Conservation (phyloP, 2,113 vertebrate species). For the Lepus timidus region DNA sequence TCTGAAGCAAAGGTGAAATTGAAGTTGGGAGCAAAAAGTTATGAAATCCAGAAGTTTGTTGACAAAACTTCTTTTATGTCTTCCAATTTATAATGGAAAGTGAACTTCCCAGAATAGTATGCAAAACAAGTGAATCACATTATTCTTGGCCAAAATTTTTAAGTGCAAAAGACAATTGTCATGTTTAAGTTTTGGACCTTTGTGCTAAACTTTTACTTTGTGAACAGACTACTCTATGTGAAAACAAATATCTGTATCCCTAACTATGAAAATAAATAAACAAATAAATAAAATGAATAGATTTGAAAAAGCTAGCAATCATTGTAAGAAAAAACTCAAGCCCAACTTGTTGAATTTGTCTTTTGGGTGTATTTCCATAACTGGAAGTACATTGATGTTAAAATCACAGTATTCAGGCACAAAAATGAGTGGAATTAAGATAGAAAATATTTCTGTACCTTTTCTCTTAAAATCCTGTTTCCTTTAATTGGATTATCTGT, state of each 20-base stretch:
- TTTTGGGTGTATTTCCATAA: neutral
- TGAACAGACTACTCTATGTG: neutral
- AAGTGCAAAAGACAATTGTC: constrained; percentile 61
- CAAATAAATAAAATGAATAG: neutral
- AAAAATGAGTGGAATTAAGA: constrained; percentile 8
- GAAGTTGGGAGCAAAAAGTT: neutral
- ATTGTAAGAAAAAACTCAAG: neutral
- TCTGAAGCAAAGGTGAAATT: constrained; percentile 68
- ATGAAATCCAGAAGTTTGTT: constrained; percentile 74
- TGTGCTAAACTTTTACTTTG: constrained; percentile 26
- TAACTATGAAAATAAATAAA: neutral
- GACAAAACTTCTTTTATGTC: constrained; percentile 73
- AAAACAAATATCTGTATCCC: neutral
- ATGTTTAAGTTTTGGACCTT: constrained; percentile 20
- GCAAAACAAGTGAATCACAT: constrained; percentile 65
- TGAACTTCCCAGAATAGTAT: constrained; percentile 56
- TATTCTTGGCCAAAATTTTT: constrained; percentile 59
- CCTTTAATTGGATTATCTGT: neutral
- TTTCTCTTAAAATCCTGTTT: neutral
- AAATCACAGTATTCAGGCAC: neutral
- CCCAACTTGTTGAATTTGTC: neutral
- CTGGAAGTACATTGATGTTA: neutral
- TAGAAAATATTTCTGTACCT: neutral
- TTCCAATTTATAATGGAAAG: constrained; percentile 74
- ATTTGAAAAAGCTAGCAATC: neutral